Conservation (phyloP, 2,113 vertebrate genomes). For the Aegotheles bennettii region DNA sequence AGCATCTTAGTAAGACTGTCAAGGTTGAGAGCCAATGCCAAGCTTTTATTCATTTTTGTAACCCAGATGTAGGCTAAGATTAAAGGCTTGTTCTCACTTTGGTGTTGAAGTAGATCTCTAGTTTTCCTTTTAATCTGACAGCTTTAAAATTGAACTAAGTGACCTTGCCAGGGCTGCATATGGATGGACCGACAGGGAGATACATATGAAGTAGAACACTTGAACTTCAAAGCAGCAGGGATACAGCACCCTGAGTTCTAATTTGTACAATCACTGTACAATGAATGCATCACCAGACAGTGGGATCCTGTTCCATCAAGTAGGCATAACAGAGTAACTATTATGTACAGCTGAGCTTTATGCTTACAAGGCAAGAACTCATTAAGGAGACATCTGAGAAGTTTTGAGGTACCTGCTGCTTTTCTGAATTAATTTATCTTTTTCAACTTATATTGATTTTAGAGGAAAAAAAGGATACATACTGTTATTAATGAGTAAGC, state of each 20-base stretch:
- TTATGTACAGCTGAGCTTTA: rapidly evolving
- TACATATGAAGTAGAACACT: background rate
- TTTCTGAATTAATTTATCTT: background rate
- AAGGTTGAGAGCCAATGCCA: background rate
- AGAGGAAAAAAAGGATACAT: background rate
- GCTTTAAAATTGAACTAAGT: background rate
- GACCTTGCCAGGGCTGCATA: background rate
- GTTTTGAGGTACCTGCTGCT: background rate
- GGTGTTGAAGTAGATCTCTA: background rate
- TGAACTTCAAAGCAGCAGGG: background rate
- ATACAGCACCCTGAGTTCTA: background rate
- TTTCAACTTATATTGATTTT: background rate
- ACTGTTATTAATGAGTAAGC: background rate
- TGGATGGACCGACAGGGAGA: background rate
- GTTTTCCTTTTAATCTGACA: background rate
- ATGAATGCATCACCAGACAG: background rate
- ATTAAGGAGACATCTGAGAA: background rate
- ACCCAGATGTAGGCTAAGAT: background rate
- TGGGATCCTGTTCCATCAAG: background rate
- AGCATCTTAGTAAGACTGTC: background rate
- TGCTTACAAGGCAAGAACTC: background rate
- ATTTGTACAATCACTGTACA: background rate
- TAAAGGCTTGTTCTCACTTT: background rate
- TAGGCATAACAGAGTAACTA: background rate
- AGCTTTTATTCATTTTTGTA: background rate